Conservation (phyloP, 2,113 vertebrate species). For the Neodon shergylaensis region DNA sequence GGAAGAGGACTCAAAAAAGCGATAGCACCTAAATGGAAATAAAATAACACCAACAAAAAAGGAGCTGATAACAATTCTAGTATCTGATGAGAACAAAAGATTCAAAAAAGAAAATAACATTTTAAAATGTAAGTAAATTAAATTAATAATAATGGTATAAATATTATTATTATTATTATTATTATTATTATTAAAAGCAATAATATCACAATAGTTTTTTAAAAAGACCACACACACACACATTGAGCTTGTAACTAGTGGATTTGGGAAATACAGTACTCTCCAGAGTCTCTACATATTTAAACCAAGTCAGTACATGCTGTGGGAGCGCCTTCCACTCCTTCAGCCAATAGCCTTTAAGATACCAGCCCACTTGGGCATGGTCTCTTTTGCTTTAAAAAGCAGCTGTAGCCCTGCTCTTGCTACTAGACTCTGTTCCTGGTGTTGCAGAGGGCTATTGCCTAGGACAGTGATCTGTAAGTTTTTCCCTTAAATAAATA, state of each 20-base stretch:
- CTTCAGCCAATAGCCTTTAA: too few relatives aligned
- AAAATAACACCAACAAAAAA: background rate
- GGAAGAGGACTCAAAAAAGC: background rate
- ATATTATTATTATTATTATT: background rate
- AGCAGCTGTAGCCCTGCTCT: too few relatives aligned
- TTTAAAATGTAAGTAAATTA: background rate
- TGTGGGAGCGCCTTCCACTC: too few relatives aligned
- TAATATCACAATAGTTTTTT: background rate
- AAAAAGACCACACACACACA: background rate
- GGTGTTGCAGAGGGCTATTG: too few relatives aligned
- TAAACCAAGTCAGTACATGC: background rate
- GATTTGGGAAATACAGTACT: background rate
- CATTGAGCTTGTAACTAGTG: background rate
- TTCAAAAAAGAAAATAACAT: background rate
- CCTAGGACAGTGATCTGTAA: too few relatives aligned
- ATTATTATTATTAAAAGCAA: background rate
- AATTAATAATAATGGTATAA: background rate
- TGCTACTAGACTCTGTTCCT: too few relatives aligned
- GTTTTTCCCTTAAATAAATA: too few relatives aligned
- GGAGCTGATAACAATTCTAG: background rate
- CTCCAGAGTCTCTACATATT: background rate
- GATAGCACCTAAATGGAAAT: background rate
- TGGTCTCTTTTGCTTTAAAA: too few relatives aligned
- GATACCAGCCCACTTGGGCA: too few relatives aligned
- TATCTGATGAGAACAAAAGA: background rate